phyloP scores from a whole-genome alignment of 2,888 invertebrate species.

The Dryomyza anilis region DNA sequence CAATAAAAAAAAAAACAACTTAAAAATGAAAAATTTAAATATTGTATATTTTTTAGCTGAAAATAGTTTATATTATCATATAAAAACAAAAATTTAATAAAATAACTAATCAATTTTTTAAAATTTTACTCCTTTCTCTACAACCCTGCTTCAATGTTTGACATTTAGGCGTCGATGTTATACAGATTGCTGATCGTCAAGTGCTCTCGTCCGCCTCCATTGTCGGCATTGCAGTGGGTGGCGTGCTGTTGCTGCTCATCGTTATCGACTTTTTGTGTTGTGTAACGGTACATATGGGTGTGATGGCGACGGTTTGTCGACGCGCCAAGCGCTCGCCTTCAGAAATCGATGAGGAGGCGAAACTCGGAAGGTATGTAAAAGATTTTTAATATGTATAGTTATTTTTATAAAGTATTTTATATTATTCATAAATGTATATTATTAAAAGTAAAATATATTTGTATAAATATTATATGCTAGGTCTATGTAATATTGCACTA shows the following conservation, averaged over 20 bases:
- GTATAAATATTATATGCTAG: too few relatives aligned
- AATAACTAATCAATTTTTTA: background rate
- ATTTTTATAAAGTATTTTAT: constrained; percentile 6
- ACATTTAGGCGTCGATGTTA: constrained; percentile 55
- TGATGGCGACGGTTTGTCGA: constrained; percentile 72
- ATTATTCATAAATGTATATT: background rate
- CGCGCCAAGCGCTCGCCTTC: constrained; percentile 60
- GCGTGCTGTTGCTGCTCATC: constrained; percentile 78
- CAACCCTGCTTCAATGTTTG: background rate
- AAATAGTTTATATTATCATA: too few relatives aligned
- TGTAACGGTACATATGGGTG: constrained; percentile 69
- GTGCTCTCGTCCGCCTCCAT: constrained; percentile 68
- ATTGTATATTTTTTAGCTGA: too few relatives aligned
- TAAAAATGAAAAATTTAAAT: background rate
- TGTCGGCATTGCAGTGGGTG: constrained; percentile 83
- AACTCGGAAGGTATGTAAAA: constrained; percentile 78
- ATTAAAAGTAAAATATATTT: too few relatives aligned
- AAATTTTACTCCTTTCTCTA: background rate
- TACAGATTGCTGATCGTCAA: constrained; percentile 55
- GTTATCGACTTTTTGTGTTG: constrained; percentile 86
- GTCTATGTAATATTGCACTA: constrained; percentile 57
- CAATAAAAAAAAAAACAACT: constrained; percentile 3
- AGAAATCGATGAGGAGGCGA: constrained; percentile 77
- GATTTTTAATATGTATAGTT: background rate
- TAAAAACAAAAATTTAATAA: background rate